Base-by-base conservation (phyloP, 2,797 vertebrate species). In the Gastrophryne carolinensis region DNA sequence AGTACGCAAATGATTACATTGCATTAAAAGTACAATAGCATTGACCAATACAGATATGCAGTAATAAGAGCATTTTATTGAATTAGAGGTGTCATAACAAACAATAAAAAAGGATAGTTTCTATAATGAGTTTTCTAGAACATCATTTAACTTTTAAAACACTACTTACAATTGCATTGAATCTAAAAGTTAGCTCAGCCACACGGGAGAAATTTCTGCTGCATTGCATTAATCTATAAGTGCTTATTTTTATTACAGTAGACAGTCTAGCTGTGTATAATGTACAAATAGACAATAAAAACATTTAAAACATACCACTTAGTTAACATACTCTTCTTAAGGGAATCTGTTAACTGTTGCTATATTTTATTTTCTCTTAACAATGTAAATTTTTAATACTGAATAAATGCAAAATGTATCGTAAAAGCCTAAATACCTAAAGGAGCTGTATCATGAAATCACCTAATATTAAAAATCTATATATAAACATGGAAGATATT, bases 351-450 rank as follows among this genome's bases (percentile, higher is more conserved):
- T 66, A 50, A 66, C 35, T 66, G n/a, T 12, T 23, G 64, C 11
- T 68, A 3, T 50, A 6, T 3, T 37, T 32, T 67, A 12, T 10
- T 10, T 39, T 54, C 34, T 32, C 37, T 37, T 19, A 54, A 23
- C 30, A 39, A 11, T 9, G 11, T 30, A 19, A 8, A 47, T 70
- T 8, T 32, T 69, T 32, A 32, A 49, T 58, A 32, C n/a, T 4
- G 60, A 60, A 49, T 47, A 58, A 19, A 58, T 58, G 32, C 11
- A 34, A 57, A n/a, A n/a, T n/a, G n/a, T n/a, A n/a, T n/a, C n/a
- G n/a, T n/a, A n/a, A n/a, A n/a, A n/a, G n/a, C n/a, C n/a, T n/a
- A n/a, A n/a, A n/a, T n/a, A n/a, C n/a, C n/a, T n/a, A n/a, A n/a
- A n/a, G n/a, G n/a, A n/a, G n/a, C n/a, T n/a, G n/a, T n/a, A n/a